Base-by-base conservation (phyloP, 2,888 invertebrate species). In the Campopleginae sp. region DNA sequence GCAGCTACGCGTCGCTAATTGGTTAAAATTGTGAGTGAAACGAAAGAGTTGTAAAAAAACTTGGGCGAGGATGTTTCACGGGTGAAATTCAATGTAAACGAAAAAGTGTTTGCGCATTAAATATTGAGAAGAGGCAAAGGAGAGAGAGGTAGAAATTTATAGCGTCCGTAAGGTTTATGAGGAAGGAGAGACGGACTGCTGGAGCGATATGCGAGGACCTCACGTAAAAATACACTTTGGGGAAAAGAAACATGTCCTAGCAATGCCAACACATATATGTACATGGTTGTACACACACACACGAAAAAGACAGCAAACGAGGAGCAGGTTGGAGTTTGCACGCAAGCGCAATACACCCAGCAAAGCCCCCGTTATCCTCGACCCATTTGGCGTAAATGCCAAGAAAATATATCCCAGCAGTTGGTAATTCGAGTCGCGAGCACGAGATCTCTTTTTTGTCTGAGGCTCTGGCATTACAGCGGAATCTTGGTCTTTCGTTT, bases 331-430 rank as follows among this genome's bases (percentile, higher is more conserved):
- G 31, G 79, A 46, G 84, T 80, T 77, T 77, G 80, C 86, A 86
- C 83, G 83, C 83, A 74, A 83, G 80, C 54, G 74, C 74, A 54
- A 54, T 58, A 48, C 54, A 74, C 63, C 51, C 33, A n/a, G n/a
- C n/a, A 48, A n/a, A 48, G 23, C 71, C 79, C 82, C 84, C 82
- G 81, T 85, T 87, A 88, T 85, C 86, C 86, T 85, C 83, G 82
- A 88, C 84, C 87, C 80, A 85, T 87, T 88, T 88, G 86, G 83
- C 85, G 70, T 51, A 82, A 86, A 83, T 81, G 85, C 86, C 85
- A 84, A 86, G 85, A 86, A 84, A 86, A 87, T 86, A 80, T 87
- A 84, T 82, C 80, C 82, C 85, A 82, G 85, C 85, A 82, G 85
- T 85, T 85, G 75, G 85, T 85, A 85, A 85, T 82, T 85, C 85